Percentiles rank a stretch among this genome's conserved stretches.
These are phyloP conservation scores for Pseudonaja textilis DNA, from an alignment of 2,113 vertebrate species.

Conservation along the genomic window DNA sequence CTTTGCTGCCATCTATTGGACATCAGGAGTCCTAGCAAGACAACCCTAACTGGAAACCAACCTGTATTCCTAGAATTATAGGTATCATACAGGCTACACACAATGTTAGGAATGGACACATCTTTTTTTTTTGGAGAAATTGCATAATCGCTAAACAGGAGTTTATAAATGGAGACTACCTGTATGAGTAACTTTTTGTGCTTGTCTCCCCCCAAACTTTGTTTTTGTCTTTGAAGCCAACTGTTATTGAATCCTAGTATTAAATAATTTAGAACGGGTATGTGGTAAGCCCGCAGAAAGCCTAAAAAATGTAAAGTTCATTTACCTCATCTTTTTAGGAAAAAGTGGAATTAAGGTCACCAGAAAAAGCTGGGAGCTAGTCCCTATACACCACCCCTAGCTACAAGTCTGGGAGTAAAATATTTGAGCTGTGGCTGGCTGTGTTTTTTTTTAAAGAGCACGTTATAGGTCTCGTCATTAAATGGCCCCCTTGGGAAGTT, in stretches of 20 bases:
- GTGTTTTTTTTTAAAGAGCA: neutral
- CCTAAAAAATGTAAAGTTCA: neutral
- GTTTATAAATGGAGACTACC: neutral
- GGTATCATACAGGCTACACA: neutral
- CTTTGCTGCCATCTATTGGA: neutral
- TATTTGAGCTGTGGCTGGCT: neutral
- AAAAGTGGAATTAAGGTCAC: neutral
- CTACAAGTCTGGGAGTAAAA: neutral
- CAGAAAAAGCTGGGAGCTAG: neutral
- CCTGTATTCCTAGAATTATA: neutral
- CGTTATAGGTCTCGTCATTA: neutral
- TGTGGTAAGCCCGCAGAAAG: neutral
- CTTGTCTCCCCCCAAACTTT: neutral
- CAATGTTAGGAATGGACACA: neutral
- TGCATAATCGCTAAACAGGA: neutral
- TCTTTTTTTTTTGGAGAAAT: neutral
- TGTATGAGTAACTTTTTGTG: neutral
- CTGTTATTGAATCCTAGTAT: neutral
- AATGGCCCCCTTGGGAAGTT: neutral
- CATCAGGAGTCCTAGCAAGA: neutral
- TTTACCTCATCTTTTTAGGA: neutral
- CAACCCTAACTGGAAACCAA: neutral
- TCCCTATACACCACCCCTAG: neutral
- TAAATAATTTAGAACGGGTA: neutral
- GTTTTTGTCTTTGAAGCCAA: neutral